Conservation (phyloP, 2,888 invertebrate species). For the Agonopterix arenella region DNA sequence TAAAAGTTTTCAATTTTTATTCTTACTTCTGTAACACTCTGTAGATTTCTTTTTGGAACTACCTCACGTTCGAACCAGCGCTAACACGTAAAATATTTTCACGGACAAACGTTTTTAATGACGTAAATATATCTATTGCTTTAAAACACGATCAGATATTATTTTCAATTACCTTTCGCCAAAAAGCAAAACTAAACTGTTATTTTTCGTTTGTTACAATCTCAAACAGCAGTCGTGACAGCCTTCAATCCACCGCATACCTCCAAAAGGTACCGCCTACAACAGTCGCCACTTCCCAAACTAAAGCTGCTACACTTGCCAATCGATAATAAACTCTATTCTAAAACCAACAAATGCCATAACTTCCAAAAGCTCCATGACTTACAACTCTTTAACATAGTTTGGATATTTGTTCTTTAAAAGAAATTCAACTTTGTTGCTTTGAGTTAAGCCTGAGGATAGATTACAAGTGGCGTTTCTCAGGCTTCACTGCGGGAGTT, state of each 20-base stretch:
- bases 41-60: too few relatives aligned
- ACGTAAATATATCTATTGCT: too few relatives aligned
- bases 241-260: constrained; percentile 33
- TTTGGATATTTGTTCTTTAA: background rate
- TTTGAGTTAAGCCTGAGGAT: constrained; percentile 21
- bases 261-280: constrained; percentile 60
- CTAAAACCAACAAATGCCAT: constrained; percentile 7
- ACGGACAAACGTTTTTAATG: too few relatives aligned
- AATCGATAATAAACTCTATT: constrained; percentile 27
- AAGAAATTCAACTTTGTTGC: background rate
- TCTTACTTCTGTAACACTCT: too few relatives aligned
- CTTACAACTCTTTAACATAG: constrained; percentile 21
- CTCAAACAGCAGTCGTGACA: constrained; percentile 37
- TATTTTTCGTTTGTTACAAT: constrained; percentile 7
- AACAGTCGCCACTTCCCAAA: constrained; percentile 36
- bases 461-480: constrained; percentile 13
- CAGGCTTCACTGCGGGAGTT: constrained; percentile 43
- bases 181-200: constrained; percentile 24
- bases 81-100: too few relatives aligned
- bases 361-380: constrained; percentile 7
- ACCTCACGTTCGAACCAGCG: too few relatives aligned
- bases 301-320: constrained; percentile 3
- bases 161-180: constrained; percentile 23
- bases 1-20: too few relatives aligned
- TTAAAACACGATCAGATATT: constrained; percentile 9